Evolutionary conservation across 2,888 invertebrate species (phyloP).

Genomic region (Gastrophysa polygoni): DNA sequence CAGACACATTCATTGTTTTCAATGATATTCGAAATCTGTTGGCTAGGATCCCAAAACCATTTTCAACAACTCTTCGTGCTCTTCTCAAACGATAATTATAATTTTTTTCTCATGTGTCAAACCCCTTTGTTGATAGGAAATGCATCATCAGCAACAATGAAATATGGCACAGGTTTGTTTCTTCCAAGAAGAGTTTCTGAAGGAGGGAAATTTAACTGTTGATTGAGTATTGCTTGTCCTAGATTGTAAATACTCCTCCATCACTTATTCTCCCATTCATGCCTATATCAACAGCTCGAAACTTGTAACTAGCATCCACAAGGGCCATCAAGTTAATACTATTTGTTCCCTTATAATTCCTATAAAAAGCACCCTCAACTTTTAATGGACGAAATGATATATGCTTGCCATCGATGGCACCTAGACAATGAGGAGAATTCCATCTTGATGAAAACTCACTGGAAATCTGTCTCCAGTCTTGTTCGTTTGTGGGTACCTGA

Average conservation of each 20-base stretch:
- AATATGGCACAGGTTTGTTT: neutral
- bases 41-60: neutral
- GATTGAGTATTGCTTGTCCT: neutral
- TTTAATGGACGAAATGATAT: neutral
- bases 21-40: neutral
- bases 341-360: no score
- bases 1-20: neutral
- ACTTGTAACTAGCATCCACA: neutral
- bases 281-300: neutral
- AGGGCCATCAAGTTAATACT: neutral
- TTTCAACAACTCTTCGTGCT: neutral
- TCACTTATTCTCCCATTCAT: neutral
- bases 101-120: neutral
- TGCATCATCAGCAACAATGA: neutral
- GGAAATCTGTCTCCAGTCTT: neutral
- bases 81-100: neutral
- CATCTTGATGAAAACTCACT: no score
- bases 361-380: neutral
- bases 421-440: no score
- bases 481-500: neutral
- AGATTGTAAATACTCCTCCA: neutral
- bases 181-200: neutral
- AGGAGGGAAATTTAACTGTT: neutral
- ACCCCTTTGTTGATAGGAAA: neutral
- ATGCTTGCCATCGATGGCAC: neutral